These are phyloP conservation scores for Megalops atlanticus DNA, from an alignment of 2,113 vertebrate genomes.

Conservation along the genomic window DNA sequence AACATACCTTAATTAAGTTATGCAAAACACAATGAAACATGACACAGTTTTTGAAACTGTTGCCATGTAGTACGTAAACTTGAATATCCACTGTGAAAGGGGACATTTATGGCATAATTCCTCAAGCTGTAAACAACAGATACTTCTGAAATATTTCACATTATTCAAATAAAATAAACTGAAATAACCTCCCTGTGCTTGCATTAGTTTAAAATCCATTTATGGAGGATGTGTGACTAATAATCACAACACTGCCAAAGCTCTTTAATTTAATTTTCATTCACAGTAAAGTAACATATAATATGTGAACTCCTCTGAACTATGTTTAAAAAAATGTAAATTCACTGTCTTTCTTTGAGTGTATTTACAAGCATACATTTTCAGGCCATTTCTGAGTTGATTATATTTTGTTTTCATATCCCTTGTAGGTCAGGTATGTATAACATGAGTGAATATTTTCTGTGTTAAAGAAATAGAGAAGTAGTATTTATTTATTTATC, in stretches of 20 bases:
- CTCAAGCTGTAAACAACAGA: neutral
- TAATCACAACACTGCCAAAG: neutral
- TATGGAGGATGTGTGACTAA: neutral
- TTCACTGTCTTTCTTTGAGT: neutral
- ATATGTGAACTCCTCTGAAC: neutral
- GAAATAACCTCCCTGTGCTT: neutral
- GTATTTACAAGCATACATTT: neutral
- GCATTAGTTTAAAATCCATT: neutral
- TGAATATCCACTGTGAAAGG: neutral
- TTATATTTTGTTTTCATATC: no score
- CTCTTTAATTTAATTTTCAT: neutral
- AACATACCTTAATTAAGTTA: slow-evolving; percentile 3
- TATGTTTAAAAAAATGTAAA: neutral
- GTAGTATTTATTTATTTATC: no score
- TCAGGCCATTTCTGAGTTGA: no score
- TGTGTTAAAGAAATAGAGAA: no score
- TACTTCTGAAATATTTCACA: neutral
- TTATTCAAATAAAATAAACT: neutral
- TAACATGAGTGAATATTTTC: no score
- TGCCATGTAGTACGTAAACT: neutral
- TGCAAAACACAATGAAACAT: neutral
- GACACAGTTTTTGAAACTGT: neutral
- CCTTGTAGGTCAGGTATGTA: no score
- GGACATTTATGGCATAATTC: neutral
- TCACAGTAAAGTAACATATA: neutral